These are phyloP conservation scores for Sinodicranocentrus sp. DNA, from an alignment of 2,888 invertebrate species.

Conservation along the genomic window DNA sequence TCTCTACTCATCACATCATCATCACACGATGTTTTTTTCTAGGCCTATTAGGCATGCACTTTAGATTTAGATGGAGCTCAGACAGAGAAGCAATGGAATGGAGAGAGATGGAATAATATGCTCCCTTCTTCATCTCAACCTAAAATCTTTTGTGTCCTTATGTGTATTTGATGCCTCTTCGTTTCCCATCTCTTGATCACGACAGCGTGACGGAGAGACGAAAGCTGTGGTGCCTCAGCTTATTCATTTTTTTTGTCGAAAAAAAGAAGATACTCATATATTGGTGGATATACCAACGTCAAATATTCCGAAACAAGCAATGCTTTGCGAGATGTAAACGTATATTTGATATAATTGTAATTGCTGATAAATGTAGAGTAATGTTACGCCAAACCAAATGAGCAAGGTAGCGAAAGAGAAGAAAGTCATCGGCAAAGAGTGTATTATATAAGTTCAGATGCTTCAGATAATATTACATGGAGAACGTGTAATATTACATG, in stretches of 20 bases:
- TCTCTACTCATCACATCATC: slow-evolving; percentile 17
- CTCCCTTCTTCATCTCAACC: slow-evolving; percentile 64
- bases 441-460: too few species aligned
- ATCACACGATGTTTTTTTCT: slow-evolving; percentile 58
- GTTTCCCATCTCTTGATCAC: slow-evolving; percentile 75
- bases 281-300: slow-evolving; percentile 5
- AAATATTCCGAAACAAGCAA: slow-evolving; percentile 3
- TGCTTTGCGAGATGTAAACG: not conserved
- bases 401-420: slow-evolving; percentile 13
- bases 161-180: slow-evolving; percentile 63
- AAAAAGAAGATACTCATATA: not conserved
- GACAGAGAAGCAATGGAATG: slow-evolving; percentile 35
- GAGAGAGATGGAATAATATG: slow-evolving; percentile 50
- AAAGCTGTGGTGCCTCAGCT: slow-evolving; percentile 63
- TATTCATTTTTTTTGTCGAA: slow-evolving; percentile 53
- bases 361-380: slow-evolving; percentile 25
- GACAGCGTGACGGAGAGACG: slow-evolving; percentile 76
- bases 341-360: slow-evolving; percentile 25
- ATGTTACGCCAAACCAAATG: slow-evolving; percentile 5
- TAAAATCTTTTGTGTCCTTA: slow-evolving; percentile 71
- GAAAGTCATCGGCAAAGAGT: slow-evolving; percentile 10
- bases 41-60: slow-evolving; percentile 63
- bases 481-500: too few species aligned
- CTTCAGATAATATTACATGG: too few species aligned
- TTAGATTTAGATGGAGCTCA: slow-evolving; percentile 56